Evolutionary conservation across 1,140 invertebrate species (phyloP).

Genomic region (Drosophila kikkawai): DNA sequence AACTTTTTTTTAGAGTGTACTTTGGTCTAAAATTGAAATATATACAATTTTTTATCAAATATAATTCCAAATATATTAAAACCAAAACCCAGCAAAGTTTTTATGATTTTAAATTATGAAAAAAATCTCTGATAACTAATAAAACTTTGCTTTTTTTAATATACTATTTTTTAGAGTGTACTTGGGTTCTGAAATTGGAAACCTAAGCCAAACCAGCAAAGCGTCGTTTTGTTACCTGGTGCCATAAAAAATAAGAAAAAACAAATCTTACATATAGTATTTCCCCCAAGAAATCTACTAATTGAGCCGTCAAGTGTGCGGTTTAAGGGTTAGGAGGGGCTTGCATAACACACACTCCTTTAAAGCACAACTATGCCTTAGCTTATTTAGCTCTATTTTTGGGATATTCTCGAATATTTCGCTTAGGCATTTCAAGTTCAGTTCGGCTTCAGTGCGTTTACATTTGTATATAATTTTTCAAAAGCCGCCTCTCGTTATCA

Average conservation of each 20-base stretch:
- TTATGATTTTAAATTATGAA: too few species aligned
- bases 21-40: too few species aligned
- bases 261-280: not conserved
- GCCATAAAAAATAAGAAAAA: not conserved
- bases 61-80: too few species aligned
- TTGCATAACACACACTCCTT: constrained; percentile 10
- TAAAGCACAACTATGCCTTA: not conserved
- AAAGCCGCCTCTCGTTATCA: constrained; percentile 4
- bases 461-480: not conserved
- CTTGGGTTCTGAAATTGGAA: constrained; percentile 9
- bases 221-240: constrained; percentile 20
- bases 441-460: not conserved
- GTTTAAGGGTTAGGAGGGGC: not conserved
- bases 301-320: constrained; percentile 39
- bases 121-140: too few species aligned
- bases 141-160: not conserved
- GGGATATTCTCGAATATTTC: constrained; percentile 3
- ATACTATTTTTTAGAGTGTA: not conserved
- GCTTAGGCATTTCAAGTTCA: not conserved
- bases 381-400: constrained; percentile 2
- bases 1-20: not conserved
- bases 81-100: too few species aligned
- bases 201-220: constrained; percentile 14
- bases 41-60: too few species aligned
- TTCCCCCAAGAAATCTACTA: constrained; percentile 11